These are phyloP conservation scores for Holotrichia oblita DNA, from an alignment of 1,140 invertebrate genomes.

Conservation along the genomic window DNA sequence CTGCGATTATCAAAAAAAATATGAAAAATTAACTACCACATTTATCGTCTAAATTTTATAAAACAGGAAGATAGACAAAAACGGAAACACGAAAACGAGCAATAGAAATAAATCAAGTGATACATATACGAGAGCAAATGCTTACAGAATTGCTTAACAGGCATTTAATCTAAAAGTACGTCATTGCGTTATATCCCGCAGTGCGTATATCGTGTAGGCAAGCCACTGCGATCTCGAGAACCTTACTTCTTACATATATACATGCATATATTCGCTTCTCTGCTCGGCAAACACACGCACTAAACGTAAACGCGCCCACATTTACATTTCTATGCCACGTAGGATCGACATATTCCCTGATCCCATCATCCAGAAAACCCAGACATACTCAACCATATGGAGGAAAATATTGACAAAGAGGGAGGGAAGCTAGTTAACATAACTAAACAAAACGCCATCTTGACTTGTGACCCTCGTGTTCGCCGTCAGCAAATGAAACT, in stretches of 20 bases:
- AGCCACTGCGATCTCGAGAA: neutral
- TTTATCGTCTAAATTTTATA: too few species aligned
- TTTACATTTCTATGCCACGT: neutral
- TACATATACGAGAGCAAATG: neutral
- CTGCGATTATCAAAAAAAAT: too few species aligned
- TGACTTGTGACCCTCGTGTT: conserved; percentile 39
- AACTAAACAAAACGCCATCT: conserved; percentile 47
- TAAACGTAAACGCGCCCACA: conserved; percentile 16
- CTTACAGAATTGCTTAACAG: conserved; percentile 26
- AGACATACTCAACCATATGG: conserved; percentile 45
- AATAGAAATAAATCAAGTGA: neutral
- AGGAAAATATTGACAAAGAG: conserved; percentile 50
- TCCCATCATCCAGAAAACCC: conserved; percentile 30
- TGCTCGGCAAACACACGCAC: conserved; percentile 16
- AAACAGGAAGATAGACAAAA: neutral
- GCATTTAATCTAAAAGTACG: conserved; percentile 7
- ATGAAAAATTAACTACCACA: too few species aligned
- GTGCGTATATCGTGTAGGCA: conserved; percentile 5
- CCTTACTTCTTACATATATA: neutral
- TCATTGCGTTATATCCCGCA: neutral
- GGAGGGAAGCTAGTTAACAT: conserved; percentile 45
- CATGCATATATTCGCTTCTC: neutral
- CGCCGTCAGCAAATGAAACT: conserved; percentile 39
- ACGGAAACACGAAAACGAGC: neutral
- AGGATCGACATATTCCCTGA: neutral